These are phyloP conservation scores for Lasioglossum malachurum DNA, from an alignment of 2,888 invertebrate genomes.

Conservation along the genomic window DNA sequence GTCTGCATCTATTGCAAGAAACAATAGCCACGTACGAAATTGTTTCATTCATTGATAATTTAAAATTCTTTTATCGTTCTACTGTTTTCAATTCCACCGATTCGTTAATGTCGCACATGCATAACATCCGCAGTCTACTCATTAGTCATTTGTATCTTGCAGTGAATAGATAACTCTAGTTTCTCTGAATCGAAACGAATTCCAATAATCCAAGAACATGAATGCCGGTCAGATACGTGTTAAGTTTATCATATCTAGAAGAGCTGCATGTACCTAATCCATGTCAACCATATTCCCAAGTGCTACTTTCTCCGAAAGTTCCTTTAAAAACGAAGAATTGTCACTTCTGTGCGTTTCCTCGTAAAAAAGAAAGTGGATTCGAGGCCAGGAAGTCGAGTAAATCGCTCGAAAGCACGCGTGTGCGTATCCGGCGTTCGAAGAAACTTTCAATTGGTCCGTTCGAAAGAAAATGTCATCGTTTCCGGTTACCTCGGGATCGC, in stretches of 20 bases:
- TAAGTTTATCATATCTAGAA: background rate
- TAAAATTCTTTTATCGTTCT: no score
- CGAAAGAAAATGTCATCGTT: background rate
- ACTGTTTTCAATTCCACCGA: no score
- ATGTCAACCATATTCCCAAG: background rate
- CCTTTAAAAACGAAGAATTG: background rate
- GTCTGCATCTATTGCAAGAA: no score
- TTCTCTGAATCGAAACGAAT: no score
- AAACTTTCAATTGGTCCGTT: constrained; percentile 1
- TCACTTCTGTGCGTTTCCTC: background rate
- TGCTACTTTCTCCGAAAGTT: constrained; percentile 6
- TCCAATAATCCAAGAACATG: no score
- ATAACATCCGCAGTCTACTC: no score
- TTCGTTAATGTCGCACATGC: no score
- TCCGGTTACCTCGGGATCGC: constrained; percentile 3
- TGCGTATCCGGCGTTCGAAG: background rate
- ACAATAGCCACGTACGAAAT: no score
- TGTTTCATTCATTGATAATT: no score
- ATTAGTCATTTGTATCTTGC: no score
- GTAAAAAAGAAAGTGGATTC: constrained; percentile 3
- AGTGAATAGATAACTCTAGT: no score
- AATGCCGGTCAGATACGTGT: no score
- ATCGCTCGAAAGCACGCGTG: background rate
- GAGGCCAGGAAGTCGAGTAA: background rate
- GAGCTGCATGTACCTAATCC: background rate